These are phyloP conservation scores for Philopotamus ludificatus DNA, from an alignment of 1,140 invertebrate genomes.

Conservation along the genomic window DNA sequence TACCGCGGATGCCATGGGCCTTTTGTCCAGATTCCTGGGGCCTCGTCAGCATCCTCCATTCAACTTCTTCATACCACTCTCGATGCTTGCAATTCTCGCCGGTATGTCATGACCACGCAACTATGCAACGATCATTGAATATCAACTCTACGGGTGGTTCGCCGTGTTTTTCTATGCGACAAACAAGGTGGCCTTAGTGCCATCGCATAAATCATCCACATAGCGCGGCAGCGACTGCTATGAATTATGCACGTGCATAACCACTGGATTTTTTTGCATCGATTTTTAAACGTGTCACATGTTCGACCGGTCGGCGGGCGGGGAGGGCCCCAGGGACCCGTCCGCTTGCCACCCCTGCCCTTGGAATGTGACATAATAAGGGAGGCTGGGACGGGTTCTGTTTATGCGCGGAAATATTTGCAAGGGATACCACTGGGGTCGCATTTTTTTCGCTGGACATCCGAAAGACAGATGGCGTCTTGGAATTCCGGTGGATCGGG, in stretches of 20 bases:
- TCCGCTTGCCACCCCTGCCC: conserved; percentile 26
- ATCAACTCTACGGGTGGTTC: neutral
- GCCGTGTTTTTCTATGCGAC: neutral
- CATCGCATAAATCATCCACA: neutral
- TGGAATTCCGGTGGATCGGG: conserved; percentile 5
- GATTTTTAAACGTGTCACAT: neutral
- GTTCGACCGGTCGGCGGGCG: neutral
- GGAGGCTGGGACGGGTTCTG: conserved; percentile 32
- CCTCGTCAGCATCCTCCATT: too few species aligned
- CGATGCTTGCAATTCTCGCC: too few species aligned
- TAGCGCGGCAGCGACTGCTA: neutral
- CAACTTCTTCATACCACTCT: too few species aligned
- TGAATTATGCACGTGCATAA: neutral
- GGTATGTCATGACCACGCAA: too few species aligned
- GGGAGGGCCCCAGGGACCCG: neutral
- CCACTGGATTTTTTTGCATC: neutral
- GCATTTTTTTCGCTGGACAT: conserved; percentile 14
- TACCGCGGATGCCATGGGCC: too few species aligned
- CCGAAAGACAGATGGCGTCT: conserved; percentile 15
- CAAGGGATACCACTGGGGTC: conserved; percentile 1
- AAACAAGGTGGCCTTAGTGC: neutral
- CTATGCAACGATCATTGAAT: too few species aligned
- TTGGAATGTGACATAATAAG: conserved; percentile 39
- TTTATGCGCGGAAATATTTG: conserved; percentile 32
- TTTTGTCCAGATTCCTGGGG: too few species aligned